These are phyloP conservation scores for Hexactinellida sp. DNA, from an alignment of 37 sponge, comb jelly and placozoan species.

Conservation along the genomic window DNA sequence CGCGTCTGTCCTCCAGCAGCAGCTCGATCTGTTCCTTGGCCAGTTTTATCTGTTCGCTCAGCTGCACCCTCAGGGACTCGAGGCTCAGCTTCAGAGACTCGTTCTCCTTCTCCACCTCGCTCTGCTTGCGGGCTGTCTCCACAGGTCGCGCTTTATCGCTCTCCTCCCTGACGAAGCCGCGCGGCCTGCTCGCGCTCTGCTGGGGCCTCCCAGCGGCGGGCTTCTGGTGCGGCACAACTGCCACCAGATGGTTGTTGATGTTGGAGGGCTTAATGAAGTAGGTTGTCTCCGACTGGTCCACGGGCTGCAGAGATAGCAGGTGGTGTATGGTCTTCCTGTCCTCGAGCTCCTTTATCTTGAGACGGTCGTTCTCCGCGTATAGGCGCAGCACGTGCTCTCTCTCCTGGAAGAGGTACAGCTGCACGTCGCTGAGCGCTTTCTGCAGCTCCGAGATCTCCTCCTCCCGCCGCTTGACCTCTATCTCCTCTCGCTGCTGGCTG, in stretches of 20 bases:
- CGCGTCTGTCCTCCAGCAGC: constrained; percentile 73
- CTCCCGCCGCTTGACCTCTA: constrained; percentile 80
- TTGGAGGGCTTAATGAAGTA: constrained; percentile 42
- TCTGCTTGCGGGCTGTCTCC: not conserved
- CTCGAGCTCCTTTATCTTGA: constrained; percentile 85
- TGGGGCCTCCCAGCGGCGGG: not conserved
- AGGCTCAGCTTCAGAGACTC: constrained; percentile 65
- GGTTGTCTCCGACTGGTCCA: constrained; percentile 73
- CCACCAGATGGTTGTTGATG: not conserved
- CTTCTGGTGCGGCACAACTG: not conserved
- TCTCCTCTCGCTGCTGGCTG: constrained; percentile 67
- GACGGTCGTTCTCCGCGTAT: constrained; percentile 90
- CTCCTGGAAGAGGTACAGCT: constrained; percentile 91
- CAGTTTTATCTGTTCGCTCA: constrained; percentile 76
- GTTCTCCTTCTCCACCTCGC: not conserved
- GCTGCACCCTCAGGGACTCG: constrained; percentile 75
- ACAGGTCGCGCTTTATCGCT: not conserved
- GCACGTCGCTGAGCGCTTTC: constrained; percentile 99
- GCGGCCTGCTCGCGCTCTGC: not conserved
- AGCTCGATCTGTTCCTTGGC: constrained; percentile 87
- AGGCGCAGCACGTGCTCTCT: constrained; percentile 86
- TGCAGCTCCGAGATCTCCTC: constrained; percentile 89
- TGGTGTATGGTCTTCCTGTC: constrained; percentile 89
- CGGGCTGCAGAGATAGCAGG: constrained; percentile 53
- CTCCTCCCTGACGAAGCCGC: not conserved